These are phyloP conservation scores for Hymenochirus boettgeri DNA, from an alignment of 2,113 vertebrate genomes.

Conservation along the genomic window DNA sequence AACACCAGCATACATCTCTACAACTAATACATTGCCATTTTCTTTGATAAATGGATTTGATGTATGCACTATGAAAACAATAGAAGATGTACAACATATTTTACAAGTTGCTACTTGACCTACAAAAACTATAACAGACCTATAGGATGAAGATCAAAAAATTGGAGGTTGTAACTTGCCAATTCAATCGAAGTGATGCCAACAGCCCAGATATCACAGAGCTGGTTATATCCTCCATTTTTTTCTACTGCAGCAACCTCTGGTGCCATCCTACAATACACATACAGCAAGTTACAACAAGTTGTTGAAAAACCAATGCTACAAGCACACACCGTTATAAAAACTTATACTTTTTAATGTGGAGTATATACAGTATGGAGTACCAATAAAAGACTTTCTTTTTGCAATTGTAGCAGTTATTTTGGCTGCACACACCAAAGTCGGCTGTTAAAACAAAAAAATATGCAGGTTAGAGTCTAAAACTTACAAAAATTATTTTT, in stretches of 20 bases:
- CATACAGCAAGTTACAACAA: background rate
- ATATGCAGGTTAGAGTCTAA: too few relatives aligned
- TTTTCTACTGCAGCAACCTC: slow-evolving; percentile 97
- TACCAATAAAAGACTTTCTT: slow-evolving; percentile 97
- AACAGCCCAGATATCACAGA: slow-evolving; percentile 97
- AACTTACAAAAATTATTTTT: too few relatives aligned
- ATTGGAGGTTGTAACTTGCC: slow-evolving; percentile 89
- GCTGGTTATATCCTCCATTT: slow-evolving; percentile 96
- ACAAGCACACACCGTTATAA: background rate
- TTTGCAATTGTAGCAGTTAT: slow-evolving; percentile 98
- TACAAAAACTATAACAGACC: slow-evolving; percentile 57
- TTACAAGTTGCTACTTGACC: too few relatives aligned
- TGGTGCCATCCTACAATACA: slow-evolving; percentile 86
- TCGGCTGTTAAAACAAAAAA: slow-evolving; percentile 89
- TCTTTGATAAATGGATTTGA: too few relatives aligned
- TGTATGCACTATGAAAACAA: too few relatives aligned
- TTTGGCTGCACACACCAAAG: slow-evolving; percentile 96
- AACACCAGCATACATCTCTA: too few relatives aligned
- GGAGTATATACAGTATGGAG: slow-evolving; percentile 91
- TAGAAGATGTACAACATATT: too few relatives aligned
- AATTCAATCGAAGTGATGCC: slow-evolving; percentile 96
- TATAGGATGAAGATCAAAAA: slow-evolving; percentile 98
- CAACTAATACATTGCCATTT: too few relatives aligned
- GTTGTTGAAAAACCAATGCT: too few relatives aligned
- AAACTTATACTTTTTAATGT: too few relatives aligned